Conservation (phyloP, 2,113 vertebrate species). For the Hippocampus barbouri region DNA sequence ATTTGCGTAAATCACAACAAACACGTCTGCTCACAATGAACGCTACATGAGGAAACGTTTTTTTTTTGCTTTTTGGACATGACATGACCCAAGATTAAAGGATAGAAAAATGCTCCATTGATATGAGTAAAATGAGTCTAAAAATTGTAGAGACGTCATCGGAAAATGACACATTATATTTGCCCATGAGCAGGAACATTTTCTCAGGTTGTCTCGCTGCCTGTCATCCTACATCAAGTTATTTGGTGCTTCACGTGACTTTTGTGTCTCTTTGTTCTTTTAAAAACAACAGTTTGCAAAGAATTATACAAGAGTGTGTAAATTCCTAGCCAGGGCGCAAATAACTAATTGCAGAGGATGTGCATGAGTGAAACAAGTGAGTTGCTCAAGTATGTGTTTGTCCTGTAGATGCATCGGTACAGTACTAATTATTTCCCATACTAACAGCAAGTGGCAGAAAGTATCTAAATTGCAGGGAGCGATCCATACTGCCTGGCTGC, state of each 20-base stretch:
- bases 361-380: conserved; percentile 31
- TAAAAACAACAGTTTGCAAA: conserved; percentile 28
- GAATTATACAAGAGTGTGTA: conserved; percentile 14
- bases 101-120: no score
- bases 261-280: not conserved
- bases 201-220: not conserved
- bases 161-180: not conserved
- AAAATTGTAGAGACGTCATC: not conserved
- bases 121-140: not conserved
- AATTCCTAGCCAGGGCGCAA: conserved; percentile 12
- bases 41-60: no score
- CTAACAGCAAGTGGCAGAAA: conserved; percentile 15
- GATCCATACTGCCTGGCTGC: not conserved
- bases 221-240: not conserved
- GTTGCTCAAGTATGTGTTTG: not conserved
- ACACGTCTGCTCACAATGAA: no score
- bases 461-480: conserved; percentile 21
- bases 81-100: no score
- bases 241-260: not conserved
- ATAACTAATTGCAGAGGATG: conserved; percentile 29
- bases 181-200: not conserved
- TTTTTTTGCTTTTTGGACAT: no score
- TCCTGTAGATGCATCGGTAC: conserved; percentile 5
- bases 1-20: no score
- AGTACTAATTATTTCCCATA: not conserved